Conservation (phyloP, 1,140 invertebrate genomes). For the Bombus difficillimus region DNA sequence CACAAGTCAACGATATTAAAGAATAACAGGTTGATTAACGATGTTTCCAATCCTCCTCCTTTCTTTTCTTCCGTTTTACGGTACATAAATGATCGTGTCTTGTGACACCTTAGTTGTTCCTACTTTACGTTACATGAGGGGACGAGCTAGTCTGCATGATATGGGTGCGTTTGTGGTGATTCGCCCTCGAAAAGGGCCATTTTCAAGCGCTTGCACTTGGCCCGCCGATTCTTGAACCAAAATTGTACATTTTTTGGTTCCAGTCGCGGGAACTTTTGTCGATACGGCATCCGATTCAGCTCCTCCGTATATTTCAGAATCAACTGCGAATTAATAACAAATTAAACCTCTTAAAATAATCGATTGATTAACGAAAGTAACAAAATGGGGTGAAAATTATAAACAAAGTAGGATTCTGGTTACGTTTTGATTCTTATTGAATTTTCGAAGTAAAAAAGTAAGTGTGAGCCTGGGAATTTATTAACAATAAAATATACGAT, state of each 20-base stretch:
- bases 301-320: constrained; percentile 99
- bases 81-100: constrained; percentile 21
- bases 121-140: constrained; percentile 52
- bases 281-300: constrained; percentile 96
- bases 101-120: constrained; percentile 3
- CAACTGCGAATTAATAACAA: constrained; percentile 84
- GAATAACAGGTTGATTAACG: constrained; percentile 67
- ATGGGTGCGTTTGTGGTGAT: constrained; percentile 83
- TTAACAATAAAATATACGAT: neutral
- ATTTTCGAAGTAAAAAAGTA: neutral
- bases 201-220: constrained; percentile 97
- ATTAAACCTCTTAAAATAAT: neutral
- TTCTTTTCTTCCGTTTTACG: neutral
- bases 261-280: constrained; percentile 97
- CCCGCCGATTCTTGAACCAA: constrained; percentile 97
- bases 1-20: constrained; percentile 65
- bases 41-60: neutral
- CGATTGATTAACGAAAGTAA: too few species aligned
- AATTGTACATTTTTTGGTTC: constrained; percentile 99
- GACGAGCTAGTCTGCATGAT: constrained; percentile 79
- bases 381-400: neutral
- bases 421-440: neutral
- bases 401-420: neutral
- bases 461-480: neutral
- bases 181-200: constrained; percentile 91